phyloP scores from a whole-genome alignment of 2,113 vertebrate species.

The Sinosuthora webbiana region DNA sequence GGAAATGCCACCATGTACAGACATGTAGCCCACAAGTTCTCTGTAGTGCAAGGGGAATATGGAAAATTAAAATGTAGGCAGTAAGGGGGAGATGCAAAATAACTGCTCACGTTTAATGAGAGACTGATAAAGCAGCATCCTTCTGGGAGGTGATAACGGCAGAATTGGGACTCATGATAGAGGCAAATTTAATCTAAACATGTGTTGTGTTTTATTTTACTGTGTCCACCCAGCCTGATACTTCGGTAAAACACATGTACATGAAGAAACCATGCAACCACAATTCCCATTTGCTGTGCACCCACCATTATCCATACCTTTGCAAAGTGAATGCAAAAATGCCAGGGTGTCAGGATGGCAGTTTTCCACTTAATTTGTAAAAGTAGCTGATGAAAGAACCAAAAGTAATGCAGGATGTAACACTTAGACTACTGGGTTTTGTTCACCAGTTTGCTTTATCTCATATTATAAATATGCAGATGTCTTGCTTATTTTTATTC shows the following conservation, averaged over 20 bases:
- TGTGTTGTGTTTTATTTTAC: neutral
- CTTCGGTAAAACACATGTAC: neutral
- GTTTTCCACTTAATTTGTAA: neutral
- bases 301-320: neutral
- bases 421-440: neutral
- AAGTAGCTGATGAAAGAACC: neutral
- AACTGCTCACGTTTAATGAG: neutral
- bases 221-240: neutral
- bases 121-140: neutral
- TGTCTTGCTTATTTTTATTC: neutral
- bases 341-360: neutral
- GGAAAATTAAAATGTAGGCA: neutral
- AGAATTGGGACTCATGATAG: neutral
- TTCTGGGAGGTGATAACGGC: neutral
- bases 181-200: slow-evolving; percentile 10
- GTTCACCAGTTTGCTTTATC: neutral
- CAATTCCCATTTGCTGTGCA: neutral
- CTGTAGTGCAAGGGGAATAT: neutral
- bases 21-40: neutral
- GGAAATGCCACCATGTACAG: neutral
- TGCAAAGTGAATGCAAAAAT: neutral
- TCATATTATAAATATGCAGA: neutral
- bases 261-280: neutral
- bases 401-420: neutral
- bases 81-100: neutral